A percentile compares a stretch with the other conserved stretches of the same genome.
phyloP scores from a whole-genome alignment of 2,113 vertebrate species.

The Tachysurus fulvidraco region DNA sequence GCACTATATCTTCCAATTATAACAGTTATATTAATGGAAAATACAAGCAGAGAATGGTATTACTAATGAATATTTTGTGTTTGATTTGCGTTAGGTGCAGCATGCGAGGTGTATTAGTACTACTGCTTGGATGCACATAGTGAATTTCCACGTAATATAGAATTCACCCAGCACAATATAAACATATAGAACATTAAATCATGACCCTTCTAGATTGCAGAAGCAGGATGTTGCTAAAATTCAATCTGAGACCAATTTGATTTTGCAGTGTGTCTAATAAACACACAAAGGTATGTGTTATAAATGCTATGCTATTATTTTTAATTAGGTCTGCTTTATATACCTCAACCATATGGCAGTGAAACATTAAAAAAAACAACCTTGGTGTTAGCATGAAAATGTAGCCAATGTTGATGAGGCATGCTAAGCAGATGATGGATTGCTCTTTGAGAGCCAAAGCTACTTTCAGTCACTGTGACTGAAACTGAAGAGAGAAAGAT shows the following conservation, averaged over 20 bases:
- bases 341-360: slow-evolving; percentile 46
- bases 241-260: not conserved
- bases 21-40: not conserved
- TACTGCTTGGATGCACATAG: not conserved
- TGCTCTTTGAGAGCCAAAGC: slow-evolving; percentile 67
- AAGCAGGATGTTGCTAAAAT: not conserved
- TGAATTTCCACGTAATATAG: not conserved
- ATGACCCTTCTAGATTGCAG: not conserved
- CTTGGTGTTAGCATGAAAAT: slow-evolving; percentile 45
- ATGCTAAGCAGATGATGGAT: slow-evolving; percentile 70
- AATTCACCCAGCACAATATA: not conserved
- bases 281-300: not conserved
- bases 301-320: slow-evolving; percentile 28
- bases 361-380: slow-evolving; percentile 41
- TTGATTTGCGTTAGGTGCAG: not conserved
- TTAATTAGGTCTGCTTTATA: slow-evolving; percentile 43
- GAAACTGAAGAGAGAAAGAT: slow-evolving; percentile 50
- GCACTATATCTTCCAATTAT: not conserved
- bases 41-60: not conserved
- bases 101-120: not conserved
- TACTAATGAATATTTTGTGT: not conserved
- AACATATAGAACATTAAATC: not conserved
- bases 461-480: slow-evolving; percentile 64
- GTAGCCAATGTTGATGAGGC: slow-evolving; percentile 57
- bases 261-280: not conserved